Base-by-base conservation (phyloP, 2,888 invertebrate species). In the Campopleginae sp. region DNA sequence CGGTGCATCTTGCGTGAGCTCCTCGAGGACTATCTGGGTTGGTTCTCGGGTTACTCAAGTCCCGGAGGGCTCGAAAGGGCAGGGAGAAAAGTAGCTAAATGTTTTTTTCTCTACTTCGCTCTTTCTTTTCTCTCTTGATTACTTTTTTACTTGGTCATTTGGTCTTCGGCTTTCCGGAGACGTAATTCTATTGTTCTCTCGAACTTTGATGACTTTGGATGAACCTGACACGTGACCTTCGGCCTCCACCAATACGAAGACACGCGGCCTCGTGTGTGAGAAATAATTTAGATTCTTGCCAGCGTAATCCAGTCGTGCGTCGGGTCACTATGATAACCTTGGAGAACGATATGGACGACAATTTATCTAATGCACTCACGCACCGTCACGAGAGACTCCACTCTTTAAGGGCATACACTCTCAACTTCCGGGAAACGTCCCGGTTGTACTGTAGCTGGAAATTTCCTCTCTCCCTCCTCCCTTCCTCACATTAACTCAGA, bases 271-370 rank as follows among this genome's bases (percentile, higher is more conserved):
- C 27, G 27, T 58, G 5, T 1, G 58, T 48, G 42, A 74, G 23
- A 12, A 72, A 82, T 84, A 85, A 87, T 87, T 85, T 84, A 78
- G 33, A 84, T 88, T 86, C 78, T 71, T 61, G 23, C 82, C 19
- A 78, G 71, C 44, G 42, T 31, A 44, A 75, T 72, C 54, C 23
- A n/a, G 42, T 31, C 70, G 5, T 17, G 46, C 38, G 38, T 27
- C 8, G 10, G 31, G 46, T 65, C 65, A 65, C n/a, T 38, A 23
- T 58, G 58, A 82, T 68, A 61, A 80, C 81, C 71, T 46, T 61
- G 58, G 65, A 58, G 61, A 82, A 86, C 61, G 84, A 82, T 77
- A 77, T 78, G 42, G 31, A 77, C 61, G 79, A 84, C 84, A 86
- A 86, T 85, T 86, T 84, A 71, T 84, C 79, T 76, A 86, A 74